phyloP scores from a whole-genome alignment of 2,888 invertebrate species.

The Endomychus coccineus region DNA sequence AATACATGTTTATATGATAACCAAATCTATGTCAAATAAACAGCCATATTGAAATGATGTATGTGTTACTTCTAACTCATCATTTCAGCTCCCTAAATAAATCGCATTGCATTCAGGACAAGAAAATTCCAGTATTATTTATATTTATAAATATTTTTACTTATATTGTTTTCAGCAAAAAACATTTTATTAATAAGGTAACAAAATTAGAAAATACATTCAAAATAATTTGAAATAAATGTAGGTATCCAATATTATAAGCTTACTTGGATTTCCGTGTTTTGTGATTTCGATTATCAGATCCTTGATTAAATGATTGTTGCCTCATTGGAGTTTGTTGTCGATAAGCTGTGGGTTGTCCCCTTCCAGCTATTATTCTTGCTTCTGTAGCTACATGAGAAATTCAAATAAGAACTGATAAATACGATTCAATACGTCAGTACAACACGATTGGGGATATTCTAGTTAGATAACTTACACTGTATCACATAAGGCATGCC shows the following conservation, averaged over 20 bases:
- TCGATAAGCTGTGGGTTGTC: conserved; percentile 34
- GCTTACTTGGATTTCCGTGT: conserved; percentile 35
- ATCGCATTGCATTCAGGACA: no score
- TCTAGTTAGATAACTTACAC: conserved; percentile 28
- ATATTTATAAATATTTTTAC: conserved; percentile 2
- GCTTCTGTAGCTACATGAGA: no score
- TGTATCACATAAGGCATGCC: conserved; percentile 40
- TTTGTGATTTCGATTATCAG: conserved; percentile 27
- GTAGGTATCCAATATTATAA: neutral
- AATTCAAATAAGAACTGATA: no score
- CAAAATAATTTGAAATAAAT: neutral
- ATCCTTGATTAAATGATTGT: conserved; percentile 21
- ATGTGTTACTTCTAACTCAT: no score
- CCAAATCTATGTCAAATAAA: no score
- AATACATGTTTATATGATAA: no score
- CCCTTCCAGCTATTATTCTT: conserved; percentile 34
- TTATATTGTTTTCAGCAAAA: neutral
- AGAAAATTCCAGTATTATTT: conserved; percentile 3
- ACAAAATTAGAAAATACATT: neutral
- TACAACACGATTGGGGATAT: no score
- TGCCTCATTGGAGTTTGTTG: conserved; percentile 28
- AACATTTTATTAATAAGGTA: neutral
- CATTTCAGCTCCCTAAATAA: no score
- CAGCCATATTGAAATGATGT: no score
- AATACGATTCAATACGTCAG: no score